phyloP scores from a whole-genome alignment of 2,888 invertebrate species.

The Dryocosmus kuriphilus region DNA sequence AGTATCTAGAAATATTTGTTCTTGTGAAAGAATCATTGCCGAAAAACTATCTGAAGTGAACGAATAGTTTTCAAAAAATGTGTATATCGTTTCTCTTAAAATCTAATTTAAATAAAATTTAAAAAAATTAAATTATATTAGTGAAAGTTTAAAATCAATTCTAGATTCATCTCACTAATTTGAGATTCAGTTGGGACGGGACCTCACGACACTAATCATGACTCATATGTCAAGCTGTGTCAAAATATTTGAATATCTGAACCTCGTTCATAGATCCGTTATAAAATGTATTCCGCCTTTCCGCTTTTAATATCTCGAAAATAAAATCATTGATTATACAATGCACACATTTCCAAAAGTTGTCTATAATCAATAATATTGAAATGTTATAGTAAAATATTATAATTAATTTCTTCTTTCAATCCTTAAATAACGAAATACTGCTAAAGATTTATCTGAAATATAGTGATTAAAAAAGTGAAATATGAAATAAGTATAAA shows the following conservation, averaged over 20 bases:
- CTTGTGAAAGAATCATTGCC: too few species aligned
- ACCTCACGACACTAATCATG: conserved; percentile 28
- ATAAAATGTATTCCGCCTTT: conserved; percentile 1
- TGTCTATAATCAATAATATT: background rate
- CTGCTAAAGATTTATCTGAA: too few species aligned
- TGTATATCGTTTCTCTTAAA: background rate
- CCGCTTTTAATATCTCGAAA: background rate
- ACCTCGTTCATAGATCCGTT: conserved; percentile 13
- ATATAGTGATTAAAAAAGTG: too few species aligned
- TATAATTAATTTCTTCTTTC: too few species aligned
- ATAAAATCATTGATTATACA: background rate
- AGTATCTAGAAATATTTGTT: too few species aligned
- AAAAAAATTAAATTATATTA: background rate
- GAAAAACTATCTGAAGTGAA: background rate
- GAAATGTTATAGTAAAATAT: too few species aligned
- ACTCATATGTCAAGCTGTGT: conserved; percentile 36
- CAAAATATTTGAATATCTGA: conserved; percentile 38
- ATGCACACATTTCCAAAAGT: background rate
- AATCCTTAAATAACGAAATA: too few species aligned
- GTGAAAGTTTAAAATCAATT: background rate
- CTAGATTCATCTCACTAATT: background rate
- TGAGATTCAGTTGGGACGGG: background rate
- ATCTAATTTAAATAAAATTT: background rate
- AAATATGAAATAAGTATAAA: too few species aligned
- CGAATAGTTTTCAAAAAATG: background rate